Conservation (phyloP, 2,797 vertebrate species). For the Geotrypetes seraphini region DNA sequence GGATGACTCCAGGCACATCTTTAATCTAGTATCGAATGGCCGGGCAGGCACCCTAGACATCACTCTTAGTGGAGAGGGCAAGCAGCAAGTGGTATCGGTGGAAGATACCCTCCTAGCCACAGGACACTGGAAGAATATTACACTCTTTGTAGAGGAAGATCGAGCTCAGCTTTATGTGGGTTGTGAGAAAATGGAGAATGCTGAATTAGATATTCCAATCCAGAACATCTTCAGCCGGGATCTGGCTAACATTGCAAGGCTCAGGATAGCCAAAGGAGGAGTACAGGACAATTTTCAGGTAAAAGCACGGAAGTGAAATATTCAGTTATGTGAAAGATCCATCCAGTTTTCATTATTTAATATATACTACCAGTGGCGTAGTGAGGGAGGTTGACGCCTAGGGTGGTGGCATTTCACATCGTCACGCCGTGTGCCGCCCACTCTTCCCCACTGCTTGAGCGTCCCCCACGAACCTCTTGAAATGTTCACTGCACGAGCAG, state of each 20-base stretch:
- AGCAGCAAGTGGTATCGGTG: constrained; percentile 78
- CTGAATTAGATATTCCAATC: constrained; percentile 82
- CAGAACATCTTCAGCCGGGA: constrained; percentile 75
- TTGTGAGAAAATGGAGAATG: constrained; percentile 82
- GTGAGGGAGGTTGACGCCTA: no score
- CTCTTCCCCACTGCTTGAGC: no score
- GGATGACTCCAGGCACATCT: constrained; percentile 75
- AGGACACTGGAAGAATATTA: constrained; percentile 91
- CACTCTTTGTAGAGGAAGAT: constrained; percentile 89
- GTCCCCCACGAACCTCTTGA: no score
- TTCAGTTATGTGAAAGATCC: no score
- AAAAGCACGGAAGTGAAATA: constrained; percentile 15
- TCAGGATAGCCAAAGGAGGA: constrained; percentile 82
- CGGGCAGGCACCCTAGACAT: constrained; percentile 83
- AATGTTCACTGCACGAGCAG: no score
- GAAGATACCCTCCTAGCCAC: constrained; percentile 80
- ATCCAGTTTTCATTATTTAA: no score
- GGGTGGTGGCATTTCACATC: no score
- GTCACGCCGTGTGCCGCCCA: no score
- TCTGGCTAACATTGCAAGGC: constrained; percentile 63
- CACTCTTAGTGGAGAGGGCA: constrained; percentile 65
- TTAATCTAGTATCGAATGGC: constrained; percentile 88
- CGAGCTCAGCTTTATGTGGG: constrained; percentile 83
- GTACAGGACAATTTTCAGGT: constrained; percentile 86
- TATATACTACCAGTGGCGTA: no score